phyloP scores from a whole-genome alignment of 1,140 invertebrate species.

The Bombus pyrosoma region DNA sequence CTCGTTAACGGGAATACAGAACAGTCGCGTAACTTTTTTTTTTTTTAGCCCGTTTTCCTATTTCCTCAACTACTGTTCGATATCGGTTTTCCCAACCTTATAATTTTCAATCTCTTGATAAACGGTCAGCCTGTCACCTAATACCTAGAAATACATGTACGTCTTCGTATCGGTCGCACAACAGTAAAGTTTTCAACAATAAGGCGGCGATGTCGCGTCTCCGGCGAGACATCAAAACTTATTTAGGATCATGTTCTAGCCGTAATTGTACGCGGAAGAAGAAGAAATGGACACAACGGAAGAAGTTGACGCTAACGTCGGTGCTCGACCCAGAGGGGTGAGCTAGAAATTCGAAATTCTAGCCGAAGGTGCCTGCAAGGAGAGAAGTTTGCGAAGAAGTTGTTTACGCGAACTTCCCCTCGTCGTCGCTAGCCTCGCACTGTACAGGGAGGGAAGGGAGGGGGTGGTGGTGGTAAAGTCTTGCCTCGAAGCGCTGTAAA shows the following conservation, averaged over 20 bases:
- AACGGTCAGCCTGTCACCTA: not conserved
- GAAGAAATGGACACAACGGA: constrained; percentile 60
- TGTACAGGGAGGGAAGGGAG: not conserved
- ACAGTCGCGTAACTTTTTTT: not conserved
- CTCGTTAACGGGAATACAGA: not conserved
- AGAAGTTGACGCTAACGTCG: constrained; percentile 51
- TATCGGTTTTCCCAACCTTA: not conserved
- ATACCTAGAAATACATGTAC: not conserved
- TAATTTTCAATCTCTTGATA: not conserved
- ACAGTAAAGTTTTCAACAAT: constrained; percentile 25
- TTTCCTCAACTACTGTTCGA: too few relatives aligned
- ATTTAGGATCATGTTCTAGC: constrained; percentile 54
- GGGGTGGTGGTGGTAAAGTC: constrained; percentile 35
- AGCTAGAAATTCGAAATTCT: constrained; percentile 70
- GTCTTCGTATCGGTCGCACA: not conserved
- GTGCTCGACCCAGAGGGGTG: constrained; percentile 8
- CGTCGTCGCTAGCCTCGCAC: constrained; percentile 48
- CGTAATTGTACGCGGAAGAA: constrained; percentile 48
- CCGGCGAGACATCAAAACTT: constrained; percentile 51
- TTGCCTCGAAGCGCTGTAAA: constrained; percentile 62
- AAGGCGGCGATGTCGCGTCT: not conserved
- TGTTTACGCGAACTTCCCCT: constrained; percentile 68
- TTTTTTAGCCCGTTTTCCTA: not conserved
- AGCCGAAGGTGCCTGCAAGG: constrained; percentile 61
- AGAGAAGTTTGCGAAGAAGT: constrained; percentile 70